phyloP scores from a whole-genome alignment of 2,113 vertebrate genomes.

The Petaurus breviceps region DNA sequence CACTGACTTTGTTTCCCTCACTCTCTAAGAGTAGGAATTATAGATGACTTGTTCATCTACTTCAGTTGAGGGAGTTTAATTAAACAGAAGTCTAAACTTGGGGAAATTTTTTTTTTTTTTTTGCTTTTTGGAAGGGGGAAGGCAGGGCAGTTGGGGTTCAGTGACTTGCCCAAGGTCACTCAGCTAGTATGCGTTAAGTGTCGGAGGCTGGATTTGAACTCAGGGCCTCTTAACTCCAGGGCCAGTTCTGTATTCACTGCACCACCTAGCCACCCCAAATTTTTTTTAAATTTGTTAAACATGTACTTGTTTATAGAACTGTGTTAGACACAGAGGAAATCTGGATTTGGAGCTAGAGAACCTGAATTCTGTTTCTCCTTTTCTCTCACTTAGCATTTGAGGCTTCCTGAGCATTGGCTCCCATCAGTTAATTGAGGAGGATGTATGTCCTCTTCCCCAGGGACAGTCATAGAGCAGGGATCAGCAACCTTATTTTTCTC shows the following conservation, averaged over 20 bases:
- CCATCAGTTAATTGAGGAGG: not conserved
- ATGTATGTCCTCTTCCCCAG: not conserved
- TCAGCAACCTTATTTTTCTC: not conserved
- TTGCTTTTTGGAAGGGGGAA: too few species aligned
- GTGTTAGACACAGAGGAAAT: not conserved
- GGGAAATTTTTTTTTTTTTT: too few species aligned
- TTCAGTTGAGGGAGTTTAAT: not conserved
- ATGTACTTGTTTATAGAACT: not conserved
- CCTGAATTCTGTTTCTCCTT: not conserved
- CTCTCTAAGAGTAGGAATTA: not conserved
- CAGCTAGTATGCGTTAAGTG: too few species aligned
- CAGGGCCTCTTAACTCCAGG: too few species aligned
- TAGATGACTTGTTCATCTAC: not conserved
- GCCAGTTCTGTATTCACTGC: too few species aligned
- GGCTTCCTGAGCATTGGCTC: not conserved
- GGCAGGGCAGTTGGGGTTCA: too few species aligned
- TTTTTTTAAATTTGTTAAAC: not conserved
- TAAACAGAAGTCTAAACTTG: not conserved
- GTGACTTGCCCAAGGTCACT: too few species aligned
- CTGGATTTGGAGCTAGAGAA: not conserved
- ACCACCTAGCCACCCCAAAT: not conserved
- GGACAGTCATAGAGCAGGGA: not conserved
- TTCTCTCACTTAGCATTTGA: not conserved
- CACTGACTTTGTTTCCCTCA: not conserved
- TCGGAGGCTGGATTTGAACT: too few species aligned